A percentile compares a stretch with the other conserved stretches of the same genome.
Evolutionary conservation across 1,140 invertebrate species (phyloP).

Genomic region (Oryctes rhinoceros): DNA sequence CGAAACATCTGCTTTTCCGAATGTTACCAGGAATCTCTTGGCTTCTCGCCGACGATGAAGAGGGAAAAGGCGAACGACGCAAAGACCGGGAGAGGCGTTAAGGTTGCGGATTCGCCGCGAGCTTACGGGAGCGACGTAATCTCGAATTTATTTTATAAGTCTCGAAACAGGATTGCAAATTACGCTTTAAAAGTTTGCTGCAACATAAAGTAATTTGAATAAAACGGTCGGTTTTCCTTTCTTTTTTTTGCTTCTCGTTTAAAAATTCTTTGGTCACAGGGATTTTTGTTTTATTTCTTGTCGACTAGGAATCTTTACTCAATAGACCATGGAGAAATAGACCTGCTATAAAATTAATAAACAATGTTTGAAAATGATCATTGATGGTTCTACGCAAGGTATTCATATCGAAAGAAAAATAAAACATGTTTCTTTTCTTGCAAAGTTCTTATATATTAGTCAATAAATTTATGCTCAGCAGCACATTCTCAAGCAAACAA

Average conservation of each 20-base stretch:
- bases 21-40: neutral
- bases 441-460: too few species aligned
- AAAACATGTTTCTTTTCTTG: too few species aligned
- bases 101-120: neutral
- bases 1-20: constrained; percentile 21
- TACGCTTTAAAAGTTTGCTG: constrained; percentile 31
- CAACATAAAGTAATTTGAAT: constrained; percentile 16
- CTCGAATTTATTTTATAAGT: constrained; percentile 29
- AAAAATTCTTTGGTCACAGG: neutral
- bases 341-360: too few species aligned
- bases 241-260: neutral
- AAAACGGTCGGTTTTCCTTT: neutral
- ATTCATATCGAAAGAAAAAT: too few species aligned
- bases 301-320: too few species aligned
- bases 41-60: neutral
- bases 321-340: too few species aligned
- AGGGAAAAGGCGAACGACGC: neutral
- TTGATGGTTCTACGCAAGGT: too few species aligned
- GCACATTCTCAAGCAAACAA: too few species aligned
- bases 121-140: neutral
- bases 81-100: neutral
- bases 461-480: too few species aligned
- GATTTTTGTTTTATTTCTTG: neutral
- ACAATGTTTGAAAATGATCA: too few species aligned
- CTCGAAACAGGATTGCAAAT: constrained; percentile 34